Conservation (phyloP, 2,797 vertebrate species). For the Cirrhinus mrigala region DNA sequence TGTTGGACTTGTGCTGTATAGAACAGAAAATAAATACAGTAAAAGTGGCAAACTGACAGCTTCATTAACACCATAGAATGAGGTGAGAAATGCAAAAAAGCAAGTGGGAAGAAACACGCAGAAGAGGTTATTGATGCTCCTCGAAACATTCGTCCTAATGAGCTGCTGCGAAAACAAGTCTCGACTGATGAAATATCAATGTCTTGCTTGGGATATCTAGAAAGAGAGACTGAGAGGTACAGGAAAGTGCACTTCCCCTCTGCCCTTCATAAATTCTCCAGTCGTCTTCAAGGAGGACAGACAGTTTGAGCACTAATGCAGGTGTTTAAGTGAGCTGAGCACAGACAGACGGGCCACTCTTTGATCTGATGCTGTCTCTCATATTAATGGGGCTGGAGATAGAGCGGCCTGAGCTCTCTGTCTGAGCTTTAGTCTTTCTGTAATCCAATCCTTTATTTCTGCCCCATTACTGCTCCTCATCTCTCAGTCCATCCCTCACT, state of each 20-base stretch:
- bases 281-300: conserved; percentile 6
- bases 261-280: conserved; percentile 23
- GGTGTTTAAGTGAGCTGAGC: conserved; percentile 25
- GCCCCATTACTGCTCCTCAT: conserved; percentile 29
- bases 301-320: conserved; percentile 40
- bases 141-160: conserved; percentile 1
- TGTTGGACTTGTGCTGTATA: not conserved
- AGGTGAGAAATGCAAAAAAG: not conserved
- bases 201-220: not conserved
- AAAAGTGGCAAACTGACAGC: not conserved
- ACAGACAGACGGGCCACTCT: conserved; percentile 1
- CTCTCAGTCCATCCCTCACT: conserved; percentile 29
- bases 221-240: not conserved
- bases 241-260: conserved; percentile 14
- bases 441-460: conserved; percentile 41
- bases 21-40: not conserved
- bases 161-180: not conserved
- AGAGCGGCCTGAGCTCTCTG: conserved; percentile 6
- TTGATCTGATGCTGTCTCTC: conserved; percentile 40
- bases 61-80: not conserved
- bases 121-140: not conserved
- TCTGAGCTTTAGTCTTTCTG: conserved; percentile 40
- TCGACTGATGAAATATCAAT: not conserved
- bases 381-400: conserved; percentile 35
- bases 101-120: not conserved